A percentile compares a stretch with the other conserved stretches of the same genome.
These are phyloP conservation scores for Mythimna impura DNA, from an alignment of 2,888 invertebrate genomes.

Conservation along the genomic window DNA sequence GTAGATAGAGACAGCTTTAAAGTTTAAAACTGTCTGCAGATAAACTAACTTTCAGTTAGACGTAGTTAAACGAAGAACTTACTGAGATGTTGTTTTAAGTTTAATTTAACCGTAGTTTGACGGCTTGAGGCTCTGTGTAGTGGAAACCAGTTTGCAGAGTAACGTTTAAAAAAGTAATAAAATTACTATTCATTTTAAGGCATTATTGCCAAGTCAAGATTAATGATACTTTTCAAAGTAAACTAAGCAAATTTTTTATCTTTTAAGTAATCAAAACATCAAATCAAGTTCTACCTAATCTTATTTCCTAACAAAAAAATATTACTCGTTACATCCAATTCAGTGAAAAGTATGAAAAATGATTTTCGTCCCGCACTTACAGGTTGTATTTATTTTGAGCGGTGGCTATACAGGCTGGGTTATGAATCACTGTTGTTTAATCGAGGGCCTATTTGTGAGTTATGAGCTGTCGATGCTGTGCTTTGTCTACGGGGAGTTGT, in stretches of 20 bases:
- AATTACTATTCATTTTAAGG: no score
- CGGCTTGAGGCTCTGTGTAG: neutral
- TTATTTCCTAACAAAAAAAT: neutral
- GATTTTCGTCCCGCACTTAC: slow-evolving; percentile 19
- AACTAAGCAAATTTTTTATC: neutral
- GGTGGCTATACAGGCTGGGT: slow-evolving; percentile 18
- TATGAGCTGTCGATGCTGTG: slow-evolving; percentile 66
- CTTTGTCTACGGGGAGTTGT: slow-evolving; percentile 24
- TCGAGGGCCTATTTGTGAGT: slow-evolving; percentile 65
- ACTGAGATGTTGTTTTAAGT: neutral
- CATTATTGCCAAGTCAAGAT: slow-evolving; percentile 2
- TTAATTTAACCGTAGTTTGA: neutral
- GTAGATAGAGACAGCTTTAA: neutral
- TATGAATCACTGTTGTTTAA: slow-evolving; percentile 68
- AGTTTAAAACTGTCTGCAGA: neutral
- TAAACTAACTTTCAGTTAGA: no score
- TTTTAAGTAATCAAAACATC: neutral
- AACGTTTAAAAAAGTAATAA: no score
- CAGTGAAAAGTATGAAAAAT: slow-evolving; percentile 45
- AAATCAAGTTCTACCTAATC: neutral
- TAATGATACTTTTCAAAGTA: neutral
- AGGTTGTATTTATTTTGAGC: slow-evolving; percentile 34
- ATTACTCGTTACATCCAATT: neutral
- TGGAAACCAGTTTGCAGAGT: neutral
- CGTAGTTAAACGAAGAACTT: neutral